Base-by-base conservation (phyloP, 2,797 vertebrate species). In the Crocidura indochinensis region DNA sequence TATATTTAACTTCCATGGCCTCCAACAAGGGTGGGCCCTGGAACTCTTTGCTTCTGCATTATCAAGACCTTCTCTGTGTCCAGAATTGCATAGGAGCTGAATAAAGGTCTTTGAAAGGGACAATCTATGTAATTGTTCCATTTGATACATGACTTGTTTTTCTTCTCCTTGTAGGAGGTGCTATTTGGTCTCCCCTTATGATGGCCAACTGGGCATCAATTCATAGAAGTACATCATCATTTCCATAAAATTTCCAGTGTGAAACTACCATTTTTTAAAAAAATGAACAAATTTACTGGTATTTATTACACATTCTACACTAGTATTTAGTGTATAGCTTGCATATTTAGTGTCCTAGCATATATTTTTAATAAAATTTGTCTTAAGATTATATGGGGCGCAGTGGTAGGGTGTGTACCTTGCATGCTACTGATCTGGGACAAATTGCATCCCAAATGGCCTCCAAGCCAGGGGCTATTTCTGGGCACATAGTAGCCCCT, bases 281-380 rank as follows among this genome's bases (percentile, higher is more conserved):
- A 46, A 44, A 24, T 76, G 77, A 71, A 46, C 79, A 94, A 0
- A 65, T 88, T 93, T 81, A 53, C 91, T 72, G 91, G 10, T 64
- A 67, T 92, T 93, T 67, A 84, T 92, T 69, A 26, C 92, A 31
- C 84, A 95, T 95, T 73, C 80, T 71, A 93, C 26, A 64, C 22
- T 91, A 77, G 73, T 71, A 73, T 85, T 92, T 68, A 69, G 60
- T 91, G 94, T 96, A 83, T 76, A 94, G 44, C 64, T 93, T 10
- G 56, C 15, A 60, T 60, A 60, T 60, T 60, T 60, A 60, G 56
- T 60, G 17, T 87, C 67, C 92, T 95, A 94, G 82, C 86, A 83
- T 93, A 90, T 82, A 94, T 94, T 92, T 93, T 81, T 86, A 73
- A 10, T 96, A 93, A 96, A 96, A 94, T 73, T 38, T 69, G 76